Evolutionary conservation across 2,113 vertebrate genomes (phyloP), one percentile per base, ranked within the genome.

Genomic region (Varanus komodoensis): DNA sequence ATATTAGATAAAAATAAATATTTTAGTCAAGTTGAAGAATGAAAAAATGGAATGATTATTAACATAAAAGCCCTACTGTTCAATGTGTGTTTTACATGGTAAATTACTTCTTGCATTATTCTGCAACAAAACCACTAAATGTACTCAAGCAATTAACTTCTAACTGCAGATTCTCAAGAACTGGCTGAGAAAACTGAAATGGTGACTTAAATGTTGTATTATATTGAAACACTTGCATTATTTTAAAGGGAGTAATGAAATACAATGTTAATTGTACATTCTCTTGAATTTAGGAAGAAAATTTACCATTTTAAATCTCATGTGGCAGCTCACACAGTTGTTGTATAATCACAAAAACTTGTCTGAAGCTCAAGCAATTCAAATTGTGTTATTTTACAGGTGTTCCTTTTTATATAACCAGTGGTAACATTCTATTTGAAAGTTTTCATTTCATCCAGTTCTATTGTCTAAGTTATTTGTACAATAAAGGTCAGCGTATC

Each of bases 31-130:
- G 23, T 57, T 48, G 6, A 73, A 67, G 52, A 90, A 44, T 57
- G 64, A 38, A n/a, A 44, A 69, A 73, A 29, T 4, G 15, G 61
- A 83, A 87, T 71, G 6, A 71, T 88, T 77, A 68, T 88, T 84
- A 88, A 88, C n/a, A 88, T 84, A 57, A 84, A 61, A 71, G 4
- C 61, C n/a, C 17, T 48, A 79, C 68, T 85, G 34, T 84, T 73
- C 25, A 86, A 54, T 57, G 52, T 92, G 29, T 74, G 54, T 48
- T 84, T 92, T 71, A 81, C 75, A 87, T 64, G 48, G 67, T 54
- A 81, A 80, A 88, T 88, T 92, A 84, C n/a, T 52, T 85, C 85
- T 90, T 88, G 68, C 54, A 82, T 82, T 90, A 82, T 75, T 23
- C 25, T 50, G 17, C 27, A 82, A 61, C 75, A 86, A 88, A 92